A percentile compares a stretch with the other conserved stretches of the same genome.
phyloP scores from a whole-genome alignment of 2,888 invertebrate genomes.

The Resseliella maxima region DNA sequence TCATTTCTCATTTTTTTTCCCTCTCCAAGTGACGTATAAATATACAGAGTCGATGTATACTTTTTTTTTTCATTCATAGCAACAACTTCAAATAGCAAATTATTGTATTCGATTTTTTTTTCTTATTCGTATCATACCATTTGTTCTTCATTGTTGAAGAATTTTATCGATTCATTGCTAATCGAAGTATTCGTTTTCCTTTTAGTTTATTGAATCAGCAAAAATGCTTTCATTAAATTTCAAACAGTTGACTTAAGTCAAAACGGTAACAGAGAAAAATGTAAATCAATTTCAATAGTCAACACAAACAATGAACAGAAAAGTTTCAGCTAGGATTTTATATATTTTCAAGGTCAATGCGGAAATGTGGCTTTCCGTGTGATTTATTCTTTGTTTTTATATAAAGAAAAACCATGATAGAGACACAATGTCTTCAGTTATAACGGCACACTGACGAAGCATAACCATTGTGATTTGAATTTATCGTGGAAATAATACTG shows the following conservation, averaged over 20 bases:
- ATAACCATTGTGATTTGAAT: neutral
- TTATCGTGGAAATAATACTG: neutral
- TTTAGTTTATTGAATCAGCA: neutral
- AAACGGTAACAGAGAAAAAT: neutral
- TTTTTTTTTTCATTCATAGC: neutral
- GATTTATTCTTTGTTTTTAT: conserved; percentile 9
- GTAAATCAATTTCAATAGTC: neutral
- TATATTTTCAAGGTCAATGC: conserved; percentile 31
- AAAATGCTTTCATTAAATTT: neutral
- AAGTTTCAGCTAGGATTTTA: neutral
- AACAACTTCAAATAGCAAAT: too few species aligned
- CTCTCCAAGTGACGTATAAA: too few species aligned
- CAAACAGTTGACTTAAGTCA: neutral
- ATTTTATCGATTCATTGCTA: neutral
- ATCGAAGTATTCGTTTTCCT: too few species aligned
- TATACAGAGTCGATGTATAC: too few species aligned
- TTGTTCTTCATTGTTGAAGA: neutral
- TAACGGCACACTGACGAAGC: neutral
- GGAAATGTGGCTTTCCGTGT: conserved; percentile 27
- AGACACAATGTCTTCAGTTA: neutral
- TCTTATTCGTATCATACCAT: neutral
- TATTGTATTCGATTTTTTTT: too few species aligned
- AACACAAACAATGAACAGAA: conserved; percentile 10
- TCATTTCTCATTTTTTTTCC: too few species aligned
- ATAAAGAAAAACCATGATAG: neutral